phyloP scores from a whole-genome alignment of 2,888 invertebrate species.

The Neria commutata region DNA sequence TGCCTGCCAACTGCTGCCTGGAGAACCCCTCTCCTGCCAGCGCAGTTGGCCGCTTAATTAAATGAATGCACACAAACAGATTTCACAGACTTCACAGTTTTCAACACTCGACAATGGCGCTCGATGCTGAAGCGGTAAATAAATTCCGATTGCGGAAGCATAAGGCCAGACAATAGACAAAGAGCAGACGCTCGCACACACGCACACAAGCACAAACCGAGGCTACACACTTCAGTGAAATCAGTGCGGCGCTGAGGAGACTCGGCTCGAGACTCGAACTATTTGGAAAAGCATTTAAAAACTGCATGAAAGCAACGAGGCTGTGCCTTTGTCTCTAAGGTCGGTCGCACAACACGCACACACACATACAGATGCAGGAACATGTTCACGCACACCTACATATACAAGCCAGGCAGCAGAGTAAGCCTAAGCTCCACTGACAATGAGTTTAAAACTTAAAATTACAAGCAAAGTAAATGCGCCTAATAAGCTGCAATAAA shows the following conservation, averaged over 20 bases:
- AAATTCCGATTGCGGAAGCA: neutral
- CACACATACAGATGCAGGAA: neutral
- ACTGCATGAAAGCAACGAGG: neutral
- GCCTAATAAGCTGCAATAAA: neutral
- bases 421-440: no score
- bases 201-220: neutral
- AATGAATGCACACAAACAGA: conserved; percentile 33
- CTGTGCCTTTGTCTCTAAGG: neutral
- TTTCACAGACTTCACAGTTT: conserved; percentile 37
- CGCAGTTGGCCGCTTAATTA: conserved; percentile 25
- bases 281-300: conserved; percentile 1
- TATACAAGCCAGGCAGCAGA: no score
- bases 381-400: no score
- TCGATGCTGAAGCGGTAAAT: conserved; percentile 9
- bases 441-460: conserved; percentile 5
- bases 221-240: neutral
- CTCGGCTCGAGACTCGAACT: no score
- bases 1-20: no score
- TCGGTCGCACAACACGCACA: neutral
- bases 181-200: neutral
- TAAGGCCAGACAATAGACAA: neutral
- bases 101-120: conserved; percentile 26
- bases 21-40: no score
- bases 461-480: neutral
- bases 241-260: neutral